phyloP scores from a whole-genome alignment of 2,113 vertebrate genomes.

The Podiceps cristatus region DNA sequence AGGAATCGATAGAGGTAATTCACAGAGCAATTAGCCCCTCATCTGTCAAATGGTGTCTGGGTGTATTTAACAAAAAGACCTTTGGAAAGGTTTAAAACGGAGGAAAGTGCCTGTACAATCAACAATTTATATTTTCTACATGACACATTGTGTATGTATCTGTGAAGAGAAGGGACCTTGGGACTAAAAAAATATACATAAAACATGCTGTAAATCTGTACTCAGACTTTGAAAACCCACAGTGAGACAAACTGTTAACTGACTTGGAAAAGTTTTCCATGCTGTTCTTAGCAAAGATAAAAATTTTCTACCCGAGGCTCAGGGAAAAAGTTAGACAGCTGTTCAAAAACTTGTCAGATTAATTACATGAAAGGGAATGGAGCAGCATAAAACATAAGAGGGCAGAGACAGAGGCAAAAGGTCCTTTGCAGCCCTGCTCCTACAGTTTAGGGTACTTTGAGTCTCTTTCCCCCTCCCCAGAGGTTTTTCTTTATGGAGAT shows the following conservation, averaged over 20 bases:
- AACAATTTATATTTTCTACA: conserved; percentile 88
- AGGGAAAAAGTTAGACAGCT: conserved; percentile 10
- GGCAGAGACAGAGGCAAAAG: not conserved
- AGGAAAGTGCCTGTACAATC: conserved; percentile 82
- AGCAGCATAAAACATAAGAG: not conserved
- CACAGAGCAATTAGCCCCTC: conserved; percentile 90
- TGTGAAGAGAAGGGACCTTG: conserved; percentile 76
- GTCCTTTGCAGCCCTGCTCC: not conserved
- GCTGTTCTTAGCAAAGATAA: not conserved
- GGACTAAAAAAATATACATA: conserved; percentile 84
- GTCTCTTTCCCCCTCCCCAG: not conserved
- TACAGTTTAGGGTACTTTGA: not conserved
- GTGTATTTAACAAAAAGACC: conserved; percentile 88
- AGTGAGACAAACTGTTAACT: conserved; percentile 59
- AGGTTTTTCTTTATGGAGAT: not conserved
- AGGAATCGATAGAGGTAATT: conserved; percentile 94
- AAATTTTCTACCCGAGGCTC: not conserved
- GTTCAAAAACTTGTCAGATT: conserved; percentile 57
- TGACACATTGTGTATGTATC: conserved; percentile 85
- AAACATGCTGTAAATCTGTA: conserved; percentile 77
- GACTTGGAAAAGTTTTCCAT: conserved; percentile 66
- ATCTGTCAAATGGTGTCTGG: conserved; percentile 88
- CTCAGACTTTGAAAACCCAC: conserved; percentile 68
- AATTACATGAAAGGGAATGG: conserved; percentile 17
- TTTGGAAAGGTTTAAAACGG: conserved; percentile 85